Conservation (phyloP, 1,140 invertebrate species). For the Penaeus vannamei region DNA sequence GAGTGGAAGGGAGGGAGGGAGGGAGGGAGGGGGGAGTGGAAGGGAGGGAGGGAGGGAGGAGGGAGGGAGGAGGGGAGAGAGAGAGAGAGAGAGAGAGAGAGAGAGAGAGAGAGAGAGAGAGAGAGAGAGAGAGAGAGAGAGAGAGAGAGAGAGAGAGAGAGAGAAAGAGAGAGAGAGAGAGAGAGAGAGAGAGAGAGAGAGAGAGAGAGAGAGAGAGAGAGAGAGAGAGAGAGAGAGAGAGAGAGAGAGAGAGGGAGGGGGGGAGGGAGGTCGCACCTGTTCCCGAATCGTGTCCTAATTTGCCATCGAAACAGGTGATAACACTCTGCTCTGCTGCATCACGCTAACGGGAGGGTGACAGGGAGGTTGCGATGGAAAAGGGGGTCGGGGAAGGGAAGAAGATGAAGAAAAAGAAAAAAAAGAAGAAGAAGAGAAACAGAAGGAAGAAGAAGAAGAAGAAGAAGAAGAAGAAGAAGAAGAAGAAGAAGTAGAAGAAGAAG, state of each 20-base stretch:
- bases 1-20: slow-evolving; percentile 2
- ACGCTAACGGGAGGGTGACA: too few species aligned
- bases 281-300: too few species aligned
- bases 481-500: too few species aligned
- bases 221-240: background rate
- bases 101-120: background rate
- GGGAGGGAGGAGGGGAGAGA: background rate
- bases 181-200: background rate
- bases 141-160: background rate
- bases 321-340: too few species aligned
- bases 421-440: too few species aligned
- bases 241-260: background rate
- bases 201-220: background rate
- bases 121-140: background rate
- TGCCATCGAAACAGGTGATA: too few species aligned
- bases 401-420: too few species aligned
- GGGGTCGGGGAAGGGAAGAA: too few species aligned
- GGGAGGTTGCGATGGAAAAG: too few species aligned
- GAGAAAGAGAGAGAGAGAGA: background rate
- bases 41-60: background rate
- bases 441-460: too few species aligned
- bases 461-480: too few species aligned
- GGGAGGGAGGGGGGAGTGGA: background rate
- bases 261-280: too few species aligned
- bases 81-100: background rate